phyloP scores from a whole-genome alignment of 2,797 vertebrate species.

The Coregonus sp. region DNA sequence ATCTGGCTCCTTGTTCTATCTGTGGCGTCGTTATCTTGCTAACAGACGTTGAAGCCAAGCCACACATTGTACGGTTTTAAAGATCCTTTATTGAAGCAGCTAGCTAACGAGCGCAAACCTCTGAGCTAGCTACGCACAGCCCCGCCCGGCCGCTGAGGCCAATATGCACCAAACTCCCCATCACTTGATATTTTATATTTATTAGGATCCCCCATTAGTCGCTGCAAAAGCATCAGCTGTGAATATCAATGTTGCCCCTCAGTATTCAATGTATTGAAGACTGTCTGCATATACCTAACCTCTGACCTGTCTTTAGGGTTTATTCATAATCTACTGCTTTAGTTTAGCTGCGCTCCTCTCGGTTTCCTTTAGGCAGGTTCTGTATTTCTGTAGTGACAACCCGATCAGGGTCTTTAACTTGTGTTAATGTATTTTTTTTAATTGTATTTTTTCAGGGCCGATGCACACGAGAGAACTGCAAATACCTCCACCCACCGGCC shows the following conservation, averaged over 20 bases:
- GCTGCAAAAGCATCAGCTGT: constrained; percentile 13
- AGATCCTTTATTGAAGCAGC: too few species aligned
- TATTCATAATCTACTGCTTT: constrained; percentile 16
- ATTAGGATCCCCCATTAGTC: background rate
- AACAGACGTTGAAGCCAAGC: too few species aligned
- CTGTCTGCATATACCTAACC: constrained; percentile 23
- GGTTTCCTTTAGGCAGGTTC: constrained; percentile 17
- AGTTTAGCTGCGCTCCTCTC: constrained; percentile 8
- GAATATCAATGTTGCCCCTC: constrained; percentile 51
- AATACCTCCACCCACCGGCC: constrained; percentile 94
- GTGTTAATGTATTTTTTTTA: too few species aligned
- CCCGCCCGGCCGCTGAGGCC: background rate
- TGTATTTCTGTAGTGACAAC: background rate
- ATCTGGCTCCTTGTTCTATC: too few species aligned
- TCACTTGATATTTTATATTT: constrained; percentile 21
- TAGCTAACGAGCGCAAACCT: background rate
- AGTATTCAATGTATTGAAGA: constrained; percentile 32
- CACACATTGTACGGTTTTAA: too few species aligned
- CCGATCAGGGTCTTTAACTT: background rate
- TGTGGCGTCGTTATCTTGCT: too few species aligned
- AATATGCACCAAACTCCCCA: background rate
- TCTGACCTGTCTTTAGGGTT: constrained; percentile 36
- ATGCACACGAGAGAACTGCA: constrained; percentile 95
- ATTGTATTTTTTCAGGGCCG: constrained; percentile 78
- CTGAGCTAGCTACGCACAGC: background rate